phyloP scores from a whole-genome alignment of 2,888 invertebrate genomes.

The Aporophyla lueneburgensis region DNA sequence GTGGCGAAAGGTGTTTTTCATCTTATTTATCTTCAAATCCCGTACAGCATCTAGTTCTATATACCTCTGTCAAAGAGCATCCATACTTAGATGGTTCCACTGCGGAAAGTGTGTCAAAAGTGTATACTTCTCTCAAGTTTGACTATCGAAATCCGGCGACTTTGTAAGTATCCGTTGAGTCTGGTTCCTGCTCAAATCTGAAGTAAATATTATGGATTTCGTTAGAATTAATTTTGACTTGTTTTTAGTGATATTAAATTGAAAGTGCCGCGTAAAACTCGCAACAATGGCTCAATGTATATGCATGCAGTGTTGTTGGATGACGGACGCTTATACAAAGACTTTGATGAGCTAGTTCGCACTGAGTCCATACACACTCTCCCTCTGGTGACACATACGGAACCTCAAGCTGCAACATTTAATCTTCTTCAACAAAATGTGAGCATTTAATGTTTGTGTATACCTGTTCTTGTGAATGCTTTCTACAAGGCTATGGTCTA shows the following conservation, averaged over 20 bases:
- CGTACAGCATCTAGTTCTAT: slow-evolving; percentile 93
- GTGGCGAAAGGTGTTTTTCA: slow-evolving; percentile 92
- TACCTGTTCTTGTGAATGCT: background rate
- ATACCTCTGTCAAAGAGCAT: slow-evolving; percentile 91
- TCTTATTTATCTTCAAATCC: slow-evolving; percentile 93
- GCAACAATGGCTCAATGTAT: slow-evolving; percentile 96
- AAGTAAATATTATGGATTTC: background rate
- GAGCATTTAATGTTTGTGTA: slow-evolving; percentile 55
- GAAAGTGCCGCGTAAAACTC: slow-evolving; percentile 93
- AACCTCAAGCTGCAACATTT: slow-evolving; percentile 94
- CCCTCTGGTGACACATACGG: slow-evolving; percentile 93
- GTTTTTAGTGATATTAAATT: slow-evolving; percentile 92
- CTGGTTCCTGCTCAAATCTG: background rate
- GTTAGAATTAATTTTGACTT: slow-evolving; percentile 13
- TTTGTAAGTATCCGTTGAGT: slow-evolving; percentile 76
- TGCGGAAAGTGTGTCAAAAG: slow-evolving; percentile 86
- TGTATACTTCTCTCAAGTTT: slow-evolving; percentile 92
- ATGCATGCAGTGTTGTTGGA: slow-evolving; percentile 93
- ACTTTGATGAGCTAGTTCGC: slow-evolving; percentile 91
- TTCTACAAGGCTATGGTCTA: slow-evolving; percentile 6
- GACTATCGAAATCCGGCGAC: slow-evolving; percentile 90
- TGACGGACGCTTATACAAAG: slow-evolving; percentile 85
- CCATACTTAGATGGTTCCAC: slow-evolving; percentile 89
- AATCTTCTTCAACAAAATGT: slow-evolving; percentile 92
- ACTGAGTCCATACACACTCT: slow-evolving; percentile 92